phyloP scores from a whole-genome alignment of 1,140 invertebrate genomes.

The Drosophila carrolli region DNA sequence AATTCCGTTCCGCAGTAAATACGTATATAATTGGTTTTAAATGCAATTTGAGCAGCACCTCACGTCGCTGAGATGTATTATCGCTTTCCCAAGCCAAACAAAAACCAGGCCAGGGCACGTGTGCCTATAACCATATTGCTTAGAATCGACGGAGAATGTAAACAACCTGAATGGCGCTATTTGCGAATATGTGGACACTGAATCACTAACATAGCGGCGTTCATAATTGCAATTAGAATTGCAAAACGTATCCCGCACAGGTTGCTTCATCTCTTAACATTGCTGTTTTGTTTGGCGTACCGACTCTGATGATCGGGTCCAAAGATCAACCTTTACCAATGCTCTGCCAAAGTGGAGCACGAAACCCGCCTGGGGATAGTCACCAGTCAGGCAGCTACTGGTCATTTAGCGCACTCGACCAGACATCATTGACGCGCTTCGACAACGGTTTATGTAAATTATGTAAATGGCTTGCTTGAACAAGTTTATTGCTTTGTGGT shows the following conservation, averaged over 20 bases:
- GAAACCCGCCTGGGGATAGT: slow-evolving; percentile 1
- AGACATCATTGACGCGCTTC: slow-evolving; percentile 6
- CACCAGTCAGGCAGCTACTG: slow-evolving; percentile 17
- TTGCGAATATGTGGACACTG: slow-evolving; percentile 3
- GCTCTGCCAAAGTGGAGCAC: slow-evolving; percentile 64
- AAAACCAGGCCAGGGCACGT: slow-evolving; percentile 35
- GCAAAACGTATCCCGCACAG: slow-evolving; percentile 18
- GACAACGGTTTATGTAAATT: slow-evolving; percentile 27
- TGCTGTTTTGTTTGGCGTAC: slow-evolving; percentile 13
- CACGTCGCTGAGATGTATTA: slow-evolving; percentile 45
- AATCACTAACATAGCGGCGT: neutral
- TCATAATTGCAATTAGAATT: slow-evolving; percentile 39
- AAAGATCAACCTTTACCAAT: slow-evolving; percentile 56
- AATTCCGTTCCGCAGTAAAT: slow-evolving; percentile 3
- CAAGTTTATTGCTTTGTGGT: slow-evolving; percentile 14
- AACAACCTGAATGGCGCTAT: neutral
- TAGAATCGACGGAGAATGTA: slow-evolving; percentile 22
- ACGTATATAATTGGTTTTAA: slow-evolving; percentile 15
- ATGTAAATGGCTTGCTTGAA: slow-evolving; percentile 27
- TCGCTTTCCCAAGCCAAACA: slow-evolving; percentile 32
- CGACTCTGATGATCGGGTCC: slow-evolving; percentile 69
- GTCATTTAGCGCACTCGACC: slow-evolving; percentile 8
- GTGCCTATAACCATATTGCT: slow-evolving; percentile 12
- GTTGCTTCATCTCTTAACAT: slow-evolving; percentile 19
- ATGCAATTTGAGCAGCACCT: slow-evolving; percentile 32